phyloP scores from a whole-genome alignment of 2,888 invertebrate genomes.

The Adineta ricciae region DNA sequence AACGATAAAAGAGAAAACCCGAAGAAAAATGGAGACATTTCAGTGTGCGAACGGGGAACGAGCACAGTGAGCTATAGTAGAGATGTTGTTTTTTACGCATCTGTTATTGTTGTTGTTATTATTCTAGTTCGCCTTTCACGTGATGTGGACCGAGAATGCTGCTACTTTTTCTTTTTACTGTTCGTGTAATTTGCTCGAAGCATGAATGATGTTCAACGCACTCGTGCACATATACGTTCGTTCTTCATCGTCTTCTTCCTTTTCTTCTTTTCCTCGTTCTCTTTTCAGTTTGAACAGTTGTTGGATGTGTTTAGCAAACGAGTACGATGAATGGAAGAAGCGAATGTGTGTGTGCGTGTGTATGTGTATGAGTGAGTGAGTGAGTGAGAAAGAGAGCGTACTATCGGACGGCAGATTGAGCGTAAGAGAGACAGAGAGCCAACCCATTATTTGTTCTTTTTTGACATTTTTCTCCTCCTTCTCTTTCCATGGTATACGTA shows the following conservation, averaged over 20 bases:
- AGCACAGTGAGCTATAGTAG: neutral
- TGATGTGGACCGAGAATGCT: neutral
- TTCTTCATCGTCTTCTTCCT: neutral
- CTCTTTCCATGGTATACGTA: neutral
- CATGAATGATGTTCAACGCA: neutral
- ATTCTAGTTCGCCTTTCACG: neutral
- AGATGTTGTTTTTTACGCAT: slow-evolving; percentile 13
- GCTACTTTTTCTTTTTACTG: neutral
- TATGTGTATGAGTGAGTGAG: no score
- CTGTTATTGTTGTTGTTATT: slow-evolving; percentile 9
- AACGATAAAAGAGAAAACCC: neutral
- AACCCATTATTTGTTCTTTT: neutral
- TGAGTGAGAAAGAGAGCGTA: neutral
- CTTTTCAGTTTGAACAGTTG: slow-evolving; percentile 7
- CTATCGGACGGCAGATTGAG: slow-evolving; percentile 2
- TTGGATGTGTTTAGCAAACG: neutral
- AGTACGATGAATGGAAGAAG: neutral
- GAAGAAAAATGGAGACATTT: neutral
- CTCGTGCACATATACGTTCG: neutral
- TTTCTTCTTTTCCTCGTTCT: neutral
- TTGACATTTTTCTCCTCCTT: neutral
- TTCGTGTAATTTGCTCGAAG: neutral
- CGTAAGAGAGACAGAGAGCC: neutral
- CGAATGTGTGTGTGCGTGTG: neutral
- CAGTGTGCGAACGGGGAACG: neutral